These are phyloP conservation scores for Staurois parvus DNA, from an alignment of 2,797 vertebrate species.

Conservation along the genomic window DNA sequence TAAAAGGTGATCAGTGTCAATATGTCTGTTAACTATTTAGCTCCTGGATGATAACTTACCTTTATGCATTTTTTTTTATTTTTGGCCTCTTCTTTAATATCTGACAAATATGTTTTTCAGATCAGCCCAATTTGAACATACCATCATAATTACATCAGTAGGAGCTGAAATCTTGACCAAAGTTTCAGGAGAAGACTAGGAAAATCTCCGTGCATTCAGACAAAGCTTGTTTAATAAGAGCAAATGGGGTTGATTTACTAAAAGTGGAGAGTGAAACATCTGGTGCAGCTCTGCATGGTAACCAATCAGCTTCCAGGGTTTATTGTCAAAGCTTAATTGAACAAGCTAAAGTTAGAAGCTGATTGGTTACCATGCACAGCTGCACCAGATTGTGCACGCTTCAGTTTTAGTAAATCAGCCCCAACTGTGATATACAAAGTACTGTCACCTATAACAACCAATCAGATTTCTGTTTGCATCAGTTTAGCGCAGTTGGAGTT, in stretches of 20 bases:
- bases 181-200: conserved; percentile 71
- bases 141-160: conserved; percentile 86
- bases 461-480: not conserved
- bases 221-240: not conserved
- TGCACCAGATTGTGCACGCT: too few species aligned
- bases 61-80: conserved; percentile 8
- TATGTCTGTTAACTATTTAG: conserved; percentile 7
- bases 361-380: too few species aligned
- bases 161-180: conserved; percentile 87
- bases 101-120: conserved; percentile 75
- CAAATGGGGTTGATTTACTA: too few species aligned
- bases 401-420: too few species aligned
- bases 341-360: too few species aligned
- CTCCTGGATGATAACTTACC: not conserved
- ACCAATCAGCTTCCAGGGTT: too few species aligned
- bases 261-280: too few species aligned
- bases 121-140: conserved; percentile 91
- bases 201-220: not conserved
- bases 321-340: too few species aligned
- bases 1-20: conserved; percentile 80
- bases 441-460: not conserved
- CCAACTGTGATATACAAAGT: too few species aligned
- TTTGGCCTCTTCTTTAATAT: conserved; percentile 69
- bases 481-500: too few species aligned
- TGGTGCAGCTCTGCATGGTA: too few species aligned